phyloP scores from a whole-genome alignment of 2,797 vertebrate genomes.

The Hypotaenidia philippensis region DNA sequence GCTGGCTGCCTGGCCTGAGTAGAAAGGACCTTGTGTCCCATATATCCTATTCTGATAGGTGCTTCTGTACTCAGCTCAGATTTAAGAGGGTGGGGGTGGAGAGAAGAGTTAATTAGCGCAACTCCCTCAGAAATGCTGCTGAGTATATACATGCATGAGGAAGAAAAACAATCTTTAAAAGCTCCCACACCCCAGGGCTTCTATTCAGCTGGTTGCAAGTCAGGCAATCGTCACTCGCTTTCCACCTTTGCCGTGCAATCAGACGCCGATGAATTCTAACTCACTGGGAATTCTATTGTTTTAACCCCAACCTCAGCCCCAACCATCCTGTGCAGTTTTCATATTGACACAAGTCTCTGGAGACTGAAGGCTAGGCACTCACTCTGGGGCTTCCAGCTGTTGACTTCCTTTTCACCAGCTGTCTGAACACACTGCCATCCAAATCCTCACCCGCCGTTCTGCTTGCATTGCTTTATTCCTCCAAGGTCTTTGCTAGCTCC shows the following conservation, averaged over 20 bases:
- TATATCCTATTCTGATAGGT: background rate
- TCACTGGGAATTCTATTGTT: background rate
- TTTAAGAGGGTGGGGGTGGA: background rate
- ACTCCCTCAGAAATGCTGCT: constrained; percentile 28
- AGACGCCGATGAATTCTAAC: background rate
- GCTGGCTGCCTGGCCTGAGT: background rate
- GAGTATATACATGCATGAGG: background rate
- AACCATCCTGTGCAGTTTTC: background rate
- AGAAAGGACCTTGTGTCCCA: background rate
- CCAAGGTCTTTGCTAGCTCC: background rate
- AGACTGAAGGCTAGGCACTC: background rate
- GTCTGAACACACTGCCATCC: background rate
- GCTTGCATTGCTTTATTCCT: background rate
- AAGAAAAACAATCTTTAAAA: constrained; percentile 5
- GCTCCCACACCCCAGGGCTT: background rate
- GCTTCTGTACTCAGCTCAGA: background rate
- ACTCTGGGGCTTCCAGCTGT: background rate
- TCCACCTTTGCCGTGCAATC: background rate
- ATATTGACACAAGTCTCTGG: background rate
- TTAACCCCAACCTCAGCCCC: background rate
- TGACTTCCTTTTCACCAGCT: background rate
- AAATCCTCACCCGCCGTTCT: background rate
- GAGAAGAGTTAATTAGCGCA: background rate
- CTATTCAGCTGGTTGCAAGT: background rate
- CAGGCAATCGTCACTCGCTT: background rate